Evolutionary conservation across 2,888 invertebrate genomes (phyloP).

Genomic region (Bombylius discolor): DNA sequence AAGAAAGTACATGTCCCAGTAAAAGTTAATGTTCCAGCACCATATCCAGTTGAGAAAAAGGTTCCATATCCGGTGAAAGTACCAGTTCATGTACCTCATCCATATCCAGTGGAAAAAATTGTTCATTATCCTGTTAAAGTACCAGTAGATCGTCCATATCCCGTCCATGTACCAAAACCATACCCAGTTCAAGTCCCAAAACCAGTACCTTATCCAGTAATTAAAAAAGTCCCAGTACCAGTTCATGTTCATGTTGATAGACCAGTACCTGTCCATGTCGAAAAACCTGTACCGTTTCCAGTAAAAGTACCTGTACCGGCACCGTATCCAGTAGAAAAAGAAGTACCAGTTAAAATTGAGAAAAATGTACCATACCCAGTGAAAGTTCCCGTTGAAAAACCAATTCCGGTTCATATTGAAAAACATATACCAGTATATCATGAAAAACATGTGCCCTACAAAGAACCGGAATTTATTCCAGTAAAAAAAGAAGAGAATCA

Average conservation of each 20-base stretch:
- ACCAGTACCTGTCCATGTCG: constrained; percentile 53
- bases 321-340: constrained; percentile 55
- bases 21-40: constrained; percentile 62
- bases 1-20: constrained; percentile 57
- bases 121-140: constrained; percentile 61
- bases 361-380: constrained; percentile 59
- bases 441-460: constrained; percentile 57
- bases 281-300: constrained; percentile 61
- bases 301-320: constrained; percentile 56
- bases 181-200: constrained; percentile 52
- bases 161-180: constrained; percentile 44
- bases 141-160: constrained; percentile 56
- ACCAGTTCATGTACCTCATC: constrained; percentile 61
- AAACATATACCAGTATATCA: constrained; percentile 56
- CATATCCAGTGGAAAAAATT: constrained; percentile 58
- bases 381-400: constrained; percentile 52
- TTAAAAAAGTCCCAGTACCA: constrained; percentile 51
- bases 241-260: constrained; percentile 49
- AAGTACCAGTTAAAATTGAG: constrained; percentile 51
- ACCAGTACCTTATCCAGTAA: constrained; percentile 47
- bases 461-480: constrained; percentile 52
- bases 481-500: constrained; percentile 38
- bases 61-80: constrained; percentile 56
- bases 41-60: constrained; percentile 55
- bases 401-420: constrained; percentile 60